Conservation (phyloP, 2,113 vertebrate genomes). For the Chaenocephalus aceratus region DNA sequence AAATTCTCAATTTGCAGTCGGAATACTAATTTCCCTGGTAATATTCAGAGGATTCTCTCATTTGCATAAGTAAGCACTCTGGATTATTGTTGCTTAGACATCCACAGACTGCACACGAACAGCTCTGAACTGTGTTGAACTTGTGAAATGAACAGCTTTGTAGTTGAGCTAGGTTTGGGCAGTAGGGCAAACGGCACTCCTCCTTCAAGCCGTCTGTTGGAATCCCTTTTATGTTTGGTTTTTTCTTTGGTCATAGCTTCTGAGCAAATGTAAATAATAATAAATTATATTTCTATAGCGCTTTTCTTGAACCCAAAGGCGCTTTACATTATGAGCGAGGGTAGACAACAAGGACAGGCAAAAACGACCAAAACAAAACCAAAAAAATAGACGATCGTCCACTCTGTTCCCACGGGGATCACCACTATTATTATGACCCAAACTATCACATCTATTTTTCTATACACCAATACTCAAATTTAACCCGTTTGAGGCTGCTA, state of each 20-base stretch:
- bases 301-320: too few species aligned
- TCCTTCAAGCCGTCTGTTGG: neutral
- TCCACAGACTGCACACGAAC: conserved; percentile 26
- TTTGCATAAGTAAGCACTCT: conserved; percentile 56
- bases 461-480: too few species aligned
- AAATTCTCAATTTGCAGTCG: conserved; percentile 41
- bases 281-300: too few species aligned
- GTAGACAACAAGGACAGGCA: too few species aligned
- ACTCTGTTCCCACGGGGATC: neutral
- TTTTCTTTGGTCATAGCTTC: neutral
- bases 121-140: conserved; percentile 59
- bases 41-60: conserved; percentile 55
- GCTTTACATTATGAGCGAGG: too few species aligned
- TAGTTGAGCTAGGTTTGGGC: conserved; percentile 34
- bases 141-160: conserved; percentile 55
- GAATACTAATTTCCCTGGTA: conserved; percentile 56
- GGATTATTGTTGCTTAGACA: conserved; percentile 52
- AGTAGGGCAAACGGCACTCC: conserved; percentile 22
- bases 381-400: neutral
- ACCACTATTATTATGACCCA: neutral
- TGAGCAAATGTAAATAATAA: neutral
- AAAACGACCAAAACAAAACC: too few species aligned
- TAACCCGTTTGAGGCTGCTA: neutral
- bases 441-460: neutral
- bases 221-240: neutral